A percentile compares a stretch with the other conserved stretches of the same genome.
Evolutionary conservation across 1,140 invertebrate genomes (phyloP).

Genomic region (Drosophila teissieri): DNA sequence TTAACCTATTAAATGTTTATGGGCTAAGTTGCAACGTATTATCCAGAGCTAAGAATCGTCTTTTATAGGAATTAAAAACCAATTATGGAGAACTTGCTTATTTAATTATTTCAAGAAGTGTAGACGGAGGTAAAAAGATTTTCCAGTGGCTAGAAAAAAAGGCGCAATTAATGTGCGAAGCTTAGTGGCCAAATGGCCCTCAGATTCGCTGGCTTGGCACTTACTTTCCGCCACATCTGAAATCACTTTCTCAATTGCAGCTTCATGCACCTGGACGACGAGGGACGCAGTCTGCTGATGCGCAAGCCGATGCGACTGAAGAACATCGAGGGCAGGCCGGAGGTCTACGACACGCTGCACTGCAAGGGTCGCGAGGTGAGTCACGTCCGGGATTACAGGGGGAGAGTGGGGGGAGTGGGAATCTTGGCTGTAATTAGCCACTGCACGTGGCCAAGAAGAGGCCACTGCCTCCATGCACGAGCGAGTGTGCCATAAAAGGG

Average conservation of each 20-base stretch:
- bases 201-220: slow-evolving; percentile 1
- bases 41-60: too few relatives aligned
- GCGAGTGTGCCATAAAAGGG: slow-evolving; percentile 67
- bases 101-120: too few relatives aligned
- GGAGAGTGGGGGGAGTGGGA: background rate
- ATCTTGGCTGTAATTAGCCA: slow-evolving; percentile 58
- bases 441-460: slow-evolving; percentile 31
- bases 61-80: too few relatives aligned
- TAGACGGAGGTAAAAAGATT: too few relatives aligned
- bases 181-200: background rate
- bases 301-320: slow-evolving; percentile 87
- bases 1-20: too few relatives aligned
- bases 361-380: slow-evolving; percentile 86
- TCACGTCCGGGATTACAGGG: slow-evolving; percentile 42
- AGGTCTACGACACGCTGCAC: slow-evolving; percentile 88
- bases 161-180: slow-evolving; percentile 15
- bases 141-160: slow-evolving; percentile 5
- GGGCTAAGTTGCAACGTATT: too few relatives aligned
- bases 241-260: slow-evolving; percentile 43
- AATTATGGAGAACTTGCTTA: too few relatives aligned
- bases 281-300: slow-evolving; percentile 82
- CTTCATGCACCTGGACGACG: slow-evolving; percentile 81
- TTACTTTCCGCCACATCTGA: slow-evolving; percentile 2
- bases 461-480: slow-evolving; percentile 27
- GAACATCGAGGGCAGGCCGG: slow-evolving; percentile 87